Conservation (phyloP, 2,888 invertebrate genomes). For the Drosophila flavopinicola region DNA sequence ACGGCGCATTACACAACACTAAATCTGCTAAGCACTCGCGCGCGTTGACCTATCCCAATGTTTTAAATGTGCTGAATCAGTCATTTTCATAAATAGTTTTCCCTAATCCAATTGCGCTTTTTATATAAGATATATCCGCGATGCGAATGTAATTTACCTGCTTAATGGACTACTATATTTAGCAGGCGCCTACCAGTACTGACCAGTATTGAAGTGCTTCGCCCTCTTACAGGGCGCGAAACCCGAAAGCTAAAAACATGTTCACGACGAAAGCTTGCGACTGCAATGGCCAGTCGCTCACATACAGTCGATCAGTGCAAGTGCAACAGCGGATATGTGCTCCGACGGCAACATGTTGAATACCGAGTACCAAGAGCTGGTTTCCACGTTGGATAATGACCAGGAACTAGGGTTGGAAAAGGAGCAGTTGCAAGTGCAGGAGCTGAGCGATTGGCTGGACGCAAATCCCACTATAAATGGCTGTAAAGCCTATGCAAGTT, state of each 20-base stretch:
- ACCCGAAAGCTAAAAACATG: slow-evolving; percentile 35
- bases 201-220: slow-evolving; percentile 32
- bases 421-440: slow-evolving; percentile 64
- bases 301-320: slow-evolving; percentile 42
- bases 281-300: slow-evolving; percentile 35
- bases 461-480: slow-evolving; percentile 84
- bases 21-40: background rate
- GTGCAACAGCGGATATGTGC: slow-evolving; percentile 42
- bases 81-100: slow-evolving; percentile 26
- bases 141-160: slow-evolving; percentile 37
- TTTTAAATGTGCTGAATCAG: slow-evolving; percentile 40
- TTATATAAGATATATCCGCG: slow-evolving; percentile 29
- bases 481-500: slow-evolving; percentile 84
- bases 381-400: slow-evolving; percentile 28
- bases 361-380: slow-evolving; percentile 15
- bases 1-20: slow-evolving; percentile 23
- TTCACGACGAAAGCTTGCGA: slow-evolving; percentile 37
- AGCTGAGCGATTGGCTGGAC: slow-evolving; percentile 82
- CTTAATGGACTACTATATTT: slow-evolving; percentile 54
- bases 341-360: slow-evolving; percentile 26
- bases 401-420: slow-evolving; percentile 48
- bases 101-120: slow-evolving; percentile 29
- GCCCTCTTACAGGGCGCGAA: slow-evolving; percentile 7
- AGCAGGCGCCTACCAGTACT: slow-evolving; percentile 39
- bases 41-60: slow-evolving; percentile 41